Base-by-base conservation (phyloP, 30 jellyfish, hydroid and myxozoan genomes). In the Hydractinia symbiolongicarpus region DNA sequence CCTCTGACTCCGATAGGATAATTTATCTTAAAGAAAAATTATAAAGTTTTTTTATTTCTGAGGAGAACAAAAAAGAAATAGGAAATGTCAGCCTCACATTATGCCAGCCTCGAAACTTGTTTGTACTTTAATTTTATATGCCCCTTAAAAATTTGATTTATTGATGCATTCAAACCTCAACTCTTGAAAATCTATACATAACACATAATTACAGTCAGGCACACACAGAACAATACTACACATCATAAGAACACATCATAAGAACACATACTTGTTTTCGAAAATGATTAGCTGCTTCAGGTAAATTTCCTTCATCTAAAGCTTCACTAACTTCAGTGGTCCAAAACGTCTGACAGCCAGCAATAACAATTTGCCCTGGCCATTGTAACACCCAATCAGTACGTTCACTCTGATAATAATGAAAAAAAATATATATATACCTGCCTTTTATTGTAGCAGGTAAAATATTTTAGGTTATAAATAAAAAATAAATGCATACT, bases 301-400 rank as follows among this genome's bases (percentile, higher is more conserved):
- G 85, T 21, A 91, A 87, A 66, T 61, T 86, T 7, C 86, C 92
- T 20, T 91, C 96, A 55, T 91, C 96, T 9, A 91, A 76, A 40
- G 96, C 93, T 55, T 86, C 90, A 4, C 95, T 87, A 9, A 91
- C 98, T 69, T 91, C 98, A 51, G 94, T 83, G 44, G 98, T 91
- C 98, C 98, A 91, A 74, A 75, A 91, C 40, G 95, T 91, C 68
- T 91, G 98, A 79, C 98, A 91, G 21, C 96, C 98, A 4, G 98
- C 98, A 15, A 91, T 83, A 51, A 91, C 98, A 21, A 91, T 78
- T 77, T 91, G 98, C 53, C 98, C 98, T 51, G 98, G 98, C 98
- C 98, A 91, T 75, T 86, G 96, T 4, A 91, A 86, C 15, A 91
- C 98, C 98, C 98, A 91, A n/a, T 91, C 89, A 7, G 95, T 76